These are phyloP conservation scores for Darevskia mixta DNA, from an alignment of 2,797 vertebrate genomes.

Conservation along the genomic window DNA sequence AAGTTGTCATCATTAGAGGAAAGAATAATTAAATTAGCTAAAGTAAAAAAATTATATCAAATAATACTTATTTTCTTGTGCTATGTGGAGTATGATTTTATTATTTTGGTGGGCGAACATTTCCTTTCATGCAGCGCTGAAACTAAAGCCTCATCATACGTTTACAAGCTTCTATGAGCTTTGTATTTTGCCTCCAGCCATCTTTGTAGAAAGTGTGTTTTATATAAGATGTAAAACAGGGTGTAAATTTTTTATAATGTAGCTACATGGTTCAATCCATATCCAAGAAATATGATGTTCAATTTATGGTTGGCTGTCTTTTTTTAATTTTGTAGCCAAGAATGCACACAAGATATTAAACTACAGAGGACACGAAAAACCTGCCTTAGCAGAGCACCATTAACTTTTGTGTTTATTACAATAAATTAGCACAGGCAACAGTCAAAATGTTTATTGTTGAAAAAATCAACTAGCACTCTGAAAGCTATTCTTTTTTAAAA, in stretches of 20 bases:
- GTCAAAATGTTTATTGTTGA: not conserved
- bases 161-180: not conserved
- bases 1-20: no score
- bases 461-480: not conserved
- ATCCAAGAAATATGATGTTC: not conserved
- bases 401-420: not conserved
- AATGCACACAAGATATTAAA: not conserved
- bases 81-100: not conserved
- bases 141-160: not conserved
- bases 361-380: not conserved
- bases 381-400: not conserved
- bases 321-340: not conserved
- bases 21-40: not conserved
- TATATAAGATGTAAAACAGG: not conserved
- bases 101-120: not conserved
- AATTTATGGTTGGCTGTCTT: conserved; percentile 1
- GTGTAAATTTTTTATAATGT: not conserved
- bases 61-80: not conserved
- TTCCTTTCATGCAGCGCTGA: not conserved
- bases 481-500: no score
- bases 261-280: not conserved
- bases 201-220: not conserved
- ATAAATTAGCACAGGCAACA: not conserved
- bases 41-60: not conserved
- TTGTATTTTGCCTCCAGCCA: not conserved